Evolutionary conservation across 2,888 invertebrate genomes (phyloP).

Genomic region (Tetragonula carbonaria): DNA sequence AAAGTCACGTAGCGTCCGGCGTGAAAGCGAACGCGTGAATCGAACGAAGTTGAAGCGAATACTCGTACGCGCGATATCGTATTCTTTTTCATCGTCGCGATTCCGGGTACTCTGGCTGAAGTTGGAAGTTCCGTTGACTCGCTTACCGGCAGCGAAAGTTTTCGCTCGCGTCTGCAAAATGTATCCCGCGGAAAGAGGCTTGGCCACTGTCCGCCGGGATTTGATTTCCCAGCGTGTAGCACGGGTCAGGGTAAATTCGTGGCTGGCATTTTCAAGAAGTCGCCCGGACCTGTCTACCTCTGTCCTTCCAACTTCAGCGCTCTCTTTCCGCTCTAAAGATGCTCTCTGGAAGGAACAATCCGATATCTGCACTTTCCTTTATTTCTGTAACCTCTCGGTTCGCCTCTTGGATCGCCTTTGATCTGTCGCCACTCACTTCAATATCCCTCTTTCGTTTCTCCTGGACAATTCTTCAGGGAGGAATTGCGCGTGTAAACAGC

Average conservation of each 20-base stretch:
- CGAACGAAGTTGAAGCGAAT: neutral
- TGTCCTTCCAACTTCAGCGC: constrained; percentile 10
- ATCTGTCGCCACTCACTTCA: neutral
- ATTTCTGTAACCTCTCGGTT: neutral
- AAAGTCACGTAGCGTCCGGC: neutral
- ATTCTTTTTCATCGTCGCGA: constrained; percentile 2
- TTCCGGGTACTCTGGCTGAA: neutral
- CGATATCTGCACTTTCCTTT: neutral
- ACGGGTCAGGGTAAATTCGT: constrained; percentile 65
- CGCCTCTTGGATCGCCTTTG: neutral
- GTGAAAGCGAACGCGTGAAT: neutral
- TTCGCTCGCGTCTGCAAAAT: constrained; percentile 40
- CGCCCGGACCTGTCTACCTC: neutral
- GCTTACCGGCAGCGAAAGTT: constrained; percentile 6
- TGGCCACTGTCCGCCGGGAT: constrained; percentile 56
- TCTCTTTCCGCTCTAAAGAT: neutral
- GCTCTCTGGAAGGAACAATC: neutral
- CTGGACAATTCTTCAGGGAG: neutral
- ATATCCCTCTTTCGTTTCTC: neutral
- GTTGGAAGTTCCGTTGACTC: neutral
- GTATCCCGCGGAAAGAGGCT: constrained; percentile 48
- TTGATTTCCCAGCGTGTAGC: constrained; percentile 63
- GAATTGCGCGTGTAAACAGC: neutral
- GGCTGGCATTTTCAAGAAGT: constrained; percentile 63
- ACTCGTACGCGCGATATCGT: neutral